These are phyloP conservation scores for Anisognathus igniventris DNA, from an alignment of 2,797 vertebrate genomes.

Conservation along the genomic window DNA sequence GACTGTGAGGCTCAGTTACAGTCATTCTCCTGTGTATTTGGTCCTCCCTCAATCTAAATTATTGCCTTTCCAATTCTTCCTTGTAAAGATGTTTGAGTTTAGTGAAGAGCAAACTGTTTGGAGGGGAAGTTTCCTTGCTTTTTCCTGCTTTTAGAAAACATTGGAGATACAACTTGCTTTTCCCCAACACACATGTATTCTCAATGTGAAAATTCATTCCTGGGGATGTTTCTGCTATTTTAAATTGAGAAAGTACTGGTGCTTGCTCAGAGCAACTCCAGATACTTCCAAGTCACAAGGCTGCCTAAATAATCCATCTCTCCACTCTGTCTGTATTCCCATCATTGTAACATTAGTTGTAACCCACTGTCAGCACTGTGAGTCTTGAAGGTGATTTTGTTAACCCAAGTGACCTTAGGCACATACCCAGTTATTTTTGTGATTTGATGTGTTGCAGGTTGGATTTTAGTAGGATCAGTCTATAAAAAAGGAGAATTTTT, in stretches of 20 bases:
- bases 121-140: background rate
- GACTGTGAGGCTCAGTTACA: background rate
- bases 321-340: background rate
- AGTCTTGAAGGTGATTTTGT: background rate
- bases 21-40: background rate
- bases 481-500: slow-evolving; percentile 1
- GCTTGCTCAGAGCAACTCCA: background rate
- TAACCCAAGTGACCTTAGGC: background rate
- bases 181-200: background rate
- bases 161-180: background rate
- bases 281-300: background rate
- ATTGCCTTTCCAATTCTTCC: background rate
- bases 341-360: background rate
- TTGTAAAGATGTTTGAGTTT: background rate
- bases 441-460: background rate
- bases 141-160: background rate
- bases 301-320: background rate
- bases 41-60: background rate
- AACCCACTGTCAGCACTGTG: background rate
- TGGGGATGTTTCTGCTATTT: background rate
- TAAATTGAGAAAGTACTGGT: background rate
- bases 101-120: background rate
- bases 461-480: background rate
- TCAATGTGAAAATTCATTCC: background rate
- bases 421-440: background rate